A percentile compares a stretch with the other conserved stretches of the same genome.
phyloP scores from a whole-genome alignment of 1,140 invertebrate genomes.

The Heliconius nattereri region DNA sequence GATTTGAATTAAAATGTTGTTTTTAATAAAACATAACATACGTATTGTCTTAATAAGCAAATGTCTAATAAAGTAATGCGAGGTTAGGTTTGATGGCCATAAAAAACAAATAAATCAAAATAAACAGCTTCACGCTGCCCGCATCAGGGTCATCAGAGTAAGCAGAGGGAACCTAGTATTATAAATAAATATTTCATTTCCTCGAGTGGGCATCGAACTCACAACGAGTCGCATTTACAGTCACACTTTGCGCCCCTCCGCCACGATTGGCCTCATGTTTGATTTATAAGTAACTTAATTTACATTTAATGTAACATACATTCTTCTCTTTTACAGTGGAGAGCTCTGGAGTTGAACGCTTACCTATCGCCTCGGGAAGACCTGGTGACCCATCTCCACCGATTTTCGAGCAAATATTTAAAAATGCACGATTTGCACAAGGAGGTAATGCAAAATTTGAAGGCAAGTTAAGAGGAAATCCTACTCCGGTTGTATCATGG shows the following conservation, averaged over 20 bases:
- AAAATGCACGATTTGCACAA: slow-evolving; percentile 95
- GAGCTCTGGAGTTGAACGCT: slow-evolving; percentile 69
- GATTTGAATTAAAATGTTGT: no score
- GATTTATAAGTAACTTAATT: neutral
- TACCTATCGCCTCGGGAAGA: slow-evolving; percentile 74
- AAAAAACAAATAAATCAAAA: no score
- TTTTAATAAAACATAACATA: no score
- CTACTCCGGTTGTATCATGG: slow-evolving; percentile 97
- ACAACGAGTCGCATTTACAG: no score
- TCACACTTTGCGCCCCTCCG: no score
- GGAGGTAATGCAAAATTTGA: slow-evolving; percentile 96
- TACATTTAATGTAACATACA: slow-evolving; percentile 21
- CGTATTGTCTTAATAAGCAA: neutral
- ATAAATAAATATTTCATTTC: no score
- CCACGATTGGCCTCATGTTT: no score
- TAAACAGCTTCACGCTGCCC: no score
- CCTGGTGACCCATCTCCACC: slow-evolving; percentile 90
- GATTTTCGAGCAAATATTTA: slow-evolving; percentile 96
- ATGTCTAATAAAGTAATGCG: neutral
- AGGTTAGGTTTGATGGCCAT: neutral
- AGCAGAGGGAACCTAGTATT: neutral
- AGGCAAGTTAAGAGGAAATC: slow-evolving; percentile 93
- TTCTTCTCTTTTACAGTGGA: slow-evolving; percentile 75
- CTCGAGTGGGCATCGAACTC: no score
- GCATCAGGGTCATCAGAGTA: no score